Percentiles rank a stretch among this genome's conserved stretches.
These are phyloP conservation scores for Isoperla grammatica DNA, from an alignment of 2,888 invertebrate genomes.

Conservation along the genomic window DNA sequence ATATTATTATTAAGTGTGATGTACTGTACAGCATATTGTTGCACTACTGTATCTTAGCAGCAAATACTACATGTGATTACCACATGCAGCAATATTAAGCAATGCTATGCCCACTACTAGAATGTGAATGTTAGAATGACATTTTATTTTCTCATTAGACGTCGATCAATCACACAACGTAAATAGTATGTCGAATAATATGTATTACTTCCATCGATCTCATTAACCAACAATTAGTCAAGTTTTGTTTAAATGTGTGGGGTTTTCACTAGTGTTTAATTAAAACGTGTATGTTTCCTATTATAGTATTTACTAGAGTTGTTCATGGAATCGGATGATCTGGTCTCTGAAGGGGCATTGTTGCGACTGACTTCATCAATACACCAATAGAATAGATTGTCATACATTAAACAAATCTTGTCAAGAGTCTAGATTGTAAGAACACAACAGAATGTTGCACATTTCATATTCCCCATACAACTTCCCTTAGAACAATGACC, in stretches of 20 bases:
- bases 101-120: constrained; percentile 8
- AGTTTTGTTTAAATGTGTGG: constrained; percentile 24
- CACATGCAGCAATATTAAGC: background rate
- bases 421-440: constrained; percentile 1
- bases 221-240: constrained; percentile 29
- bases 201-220: constrained; percentile 28
- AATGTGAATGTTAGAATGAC: background rate
- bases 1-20: no score
- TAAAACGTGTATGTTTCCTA: constrained; percentile 27
- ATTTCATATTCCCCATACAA: no score
- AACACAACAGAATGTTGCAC: background rate
- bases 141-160: background rate
- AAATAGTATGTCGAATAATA: constrained; percentile 6
- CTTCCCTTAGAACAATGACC: no score
- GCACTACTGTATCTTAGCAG: no score
- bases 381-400: constrained; percentile 3
- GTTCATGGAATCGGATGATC: constrained; percentile 1
- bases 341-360: constrained; percentile 15
- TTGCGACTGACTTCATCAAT: constrained; percentile 9
- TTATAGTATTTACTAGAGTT: constrained; percentile 20
- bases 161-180: background rate
- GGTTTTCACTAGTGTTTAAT: constrained; percentile 19
- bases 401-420: constrained; percentile 4
- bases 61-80: no score
- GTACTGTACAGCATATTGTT: no score